These are phyloP conservation scores for Philereme transversata DNA, from an alignment of 2,888 invertebrate species.

Conservation along the genomic window DNA sequence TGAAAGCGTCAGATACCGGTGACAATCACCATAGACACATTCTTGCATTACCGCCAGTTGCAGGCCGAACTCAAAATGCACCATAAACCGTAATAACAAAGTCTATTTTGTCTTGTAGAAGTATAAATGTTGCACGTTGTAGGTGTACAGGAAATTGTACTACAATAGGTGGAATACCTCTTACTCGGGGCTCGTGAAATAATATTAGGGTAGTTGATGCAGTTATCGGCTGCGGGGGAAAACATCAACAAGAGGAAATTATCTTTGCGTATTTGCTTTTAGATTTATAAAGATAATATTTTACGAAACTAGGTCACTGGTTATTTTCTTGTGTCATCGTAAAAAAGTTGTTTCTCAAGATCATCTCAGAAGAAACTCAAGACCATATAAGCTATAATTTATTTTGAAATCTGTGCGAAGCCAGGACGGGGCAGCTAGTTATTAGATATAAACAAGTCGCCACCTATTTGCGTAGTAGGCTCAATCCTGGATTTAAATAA, in stretches of 20 bases:
- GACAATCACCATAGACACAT: constrained; percentile 34
- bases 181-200: constrained; percentile 13
- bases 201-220: constrained; percentile 17
- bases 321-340: too few species aligned
- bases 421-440: too few species aligned
- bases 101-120: constrained; percentile 1
- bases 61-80: constrained; percentile 9
- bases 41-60: constrained; percentile 29
- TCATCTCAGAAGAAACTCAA: too few species aligned
- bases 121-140: constrained; percentile 7
- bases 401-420: too few species aligned
- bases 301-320: too few species aligned
- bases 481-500: too few species aligned
- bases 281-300: neutral
- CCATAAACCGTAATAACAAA: constrained; percentile 2
- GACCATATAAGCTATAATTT: too few species aligned
- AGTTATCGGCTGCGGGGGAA: constrained; percentile 2
- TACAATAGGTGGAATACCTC: constrained; percentile 24
- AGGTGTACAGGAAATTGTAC: constrained; percentile 31
- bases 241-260: constrained; percentile 2
- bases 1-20: constrained; percentile 37
- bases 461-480: too few species aligned
- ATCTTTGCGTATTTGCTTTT: neutral
- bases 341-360: too few species aligned
- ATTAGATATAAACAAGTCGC: too few species aligned